Base-by-base conservation (phyloP, 1,140 invertebrate species). In the Vollenhovia emeryi region DNA sequence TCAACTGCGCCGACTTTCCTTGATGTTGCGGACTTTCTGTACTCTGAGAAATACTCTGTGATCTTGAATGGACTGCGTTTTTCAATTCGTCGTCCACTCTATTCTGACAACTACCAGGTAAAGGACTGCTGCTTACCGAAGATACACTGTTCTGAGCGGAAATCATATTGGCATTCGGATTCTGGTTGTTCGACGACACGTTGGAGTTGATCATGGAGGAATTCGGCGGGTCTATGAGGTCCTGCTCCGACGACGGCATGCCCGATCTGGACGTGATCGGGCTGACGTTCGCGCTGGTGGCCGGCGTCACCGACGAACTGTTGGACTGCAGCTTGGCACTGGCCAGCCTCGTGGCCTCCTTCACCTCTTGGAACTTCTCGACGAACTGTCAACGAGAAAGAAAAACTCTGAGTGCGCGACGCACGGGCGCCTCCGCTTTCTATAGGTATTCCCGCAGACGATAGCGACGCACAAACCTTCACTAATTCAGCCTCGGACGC, bases 351-450 rank as follows among this genome's bases (percentile, higher is more conserved):
- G 98, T 98, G 36, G 98, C 98, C 95, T 99, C 98, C 95, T 99
- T 99, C 21, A 99, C 98, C 95, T 99, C 99, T 96, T 99, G 98
- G 94, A 99, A 99, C 94, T 99, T 99, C 94, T 99, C 99, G 90
- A 99, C 99, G 95, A 99, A 99, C 98, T 99, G 95, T 59, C 78
- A 92, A 93, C 60, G 86, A 91, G n/a, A n/a, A n/a, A 92, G 83
- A 88, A 86, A 87, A 91, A 87, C 84, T 86, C 50, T 85, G 59
- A 86, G 45, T 71, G 62, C 59, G 50, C 85, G 48, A 64, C 55
- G 50, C 60, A 86, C 48, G 59, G 30, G 48, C 6, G 21, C 45
- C 40, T 69, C 15, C 52, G 21, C 9, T 69, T 62, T 48, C 0
- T 24, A n/a, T n/a, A n/a, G n/a, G 24, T 18, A 30, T 3, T 48